These are phyloP conservation scores for Antheraea mylitta DNA, from an alignment of 1,140 invertebrate species.

Conservation along the genomic window DNA sequence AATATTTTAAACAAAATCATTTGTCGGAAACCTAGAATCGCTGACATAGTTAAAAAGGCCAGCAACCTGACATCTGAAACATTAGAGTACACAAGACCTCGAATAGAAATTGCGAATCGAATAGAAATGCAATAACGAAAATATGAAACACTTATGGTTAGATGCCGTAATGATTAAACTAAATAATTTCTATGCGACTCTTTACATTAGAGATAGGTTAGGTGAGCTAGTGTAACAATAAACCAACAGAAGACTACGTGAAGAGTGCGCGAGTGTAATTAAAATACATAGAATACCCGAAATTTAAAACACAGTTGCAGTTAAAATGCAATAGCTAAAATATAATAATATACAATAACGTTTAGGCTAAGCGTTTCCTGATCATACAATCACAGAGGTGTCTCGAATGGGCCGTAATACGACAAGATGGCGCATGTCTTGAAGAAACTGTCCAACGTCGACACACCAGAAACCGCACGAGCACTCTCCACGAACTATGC, in stretches of 20 bases:
- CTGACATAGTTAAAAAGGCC: too few species aligned
- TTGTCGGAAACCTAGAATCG: too few species aligned
- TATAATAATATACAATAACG: neutral
- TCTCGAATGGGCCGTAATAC: slow-evolving; percentile 36
- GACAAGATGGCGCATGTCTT: slow-evolving; percentile 53
- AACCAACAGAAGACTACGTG: neutral
- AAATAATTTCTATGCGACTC: neutral
- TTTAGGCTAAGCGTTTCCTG: slow-evolving; percentile 18
- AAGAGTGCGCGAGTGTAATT: neutral
- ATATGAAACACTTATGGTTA: too few species aligned
- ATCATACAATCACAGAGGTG: slow-evolving; percentile 42
- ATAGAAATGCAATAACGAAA: too few species aligned
- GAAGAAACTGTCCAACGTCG: slow-evolving; percentile 33
- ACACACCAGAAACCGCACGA: slow-evolving; percentile 39
- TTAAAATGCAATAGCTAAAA: neutral
- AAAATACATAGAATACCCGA: neutral
- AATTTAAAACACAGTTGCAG: neutral
- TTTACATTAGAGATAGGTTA: neutral
- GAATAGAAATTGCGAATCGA: too few species aligned
- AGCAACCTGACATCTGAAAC: too few species aligned
- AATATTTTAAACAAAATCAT: too few species aligned
- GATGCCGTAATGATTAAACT: neutral
- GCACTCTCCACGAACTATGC: slow-evolving; percentile 32
- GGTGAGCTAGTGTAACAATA: neutral
- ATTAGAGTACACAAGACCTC: too few species aligned